Conservation (phyloP, 2,113 vertebrate species). For the Nibea coibor region DNA sequence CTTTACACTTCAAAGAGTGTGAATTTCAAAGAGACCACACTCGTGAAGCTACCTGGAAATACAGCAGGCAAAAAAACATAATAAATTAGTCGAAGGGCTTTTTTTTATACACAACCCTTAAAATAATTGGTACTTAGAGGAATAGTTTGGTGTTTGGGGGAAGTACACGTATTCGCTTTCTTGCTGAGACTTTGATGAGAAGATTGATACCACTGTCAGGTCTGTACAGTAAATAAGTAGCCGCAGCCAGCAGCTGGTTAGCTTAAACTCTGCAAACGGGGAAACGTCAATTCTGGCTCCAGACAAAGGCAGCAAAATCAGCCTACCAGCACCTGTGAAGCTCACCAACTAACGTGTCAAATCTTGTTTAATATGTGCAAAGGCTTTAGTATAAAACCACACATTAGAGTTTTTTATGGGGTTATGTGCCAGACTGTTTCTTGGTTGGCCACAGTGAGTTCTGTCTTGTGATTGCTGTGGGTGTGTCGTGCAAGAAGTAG, state of each 20-base stretch:
- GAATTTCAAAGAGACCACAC: conserved; percentile 56
- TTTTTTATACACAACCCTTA: conserved; percentile 1
- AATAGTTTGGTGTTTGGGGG: not conserved
- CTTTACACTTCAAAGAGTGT: conserved; percentile 63
- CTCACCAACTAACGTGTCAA: not conserved
- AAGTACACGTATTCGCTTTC: not conserved
- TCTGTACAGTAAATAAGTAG: not conserved
- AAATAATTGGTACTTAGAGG: conserved; percentile 9
- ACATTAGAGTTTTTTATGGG: not conserved
- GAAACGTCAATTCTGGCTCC: not conserved
- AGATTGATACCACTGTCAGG: not conserved
- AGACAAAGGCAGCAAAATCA: not conserved
- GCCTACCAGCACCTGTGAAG: not conserved
- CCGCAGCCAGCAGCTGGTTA: not conserved
- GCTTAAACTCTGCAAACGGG: not conserved
- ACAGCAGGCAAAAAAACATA: not conserved
- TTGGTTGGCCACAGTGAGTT: not conserved
- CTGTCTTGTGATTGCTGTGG: not conserved
- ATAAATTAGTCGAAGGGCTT: conserved; percentile 3
- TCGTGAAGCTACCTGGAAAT: conserved; percentile 43
- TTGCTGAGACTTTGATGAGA: not conserved
- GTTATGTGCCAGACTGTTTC: not conserved
- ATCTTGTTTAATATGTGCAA: not conserved
- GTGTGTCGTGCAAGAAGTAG: not conserved
- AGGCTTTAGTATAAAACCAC: not conserved